Conservation (phyloP, 2,113 vertebrate genomes). For the Lophura nycthemera region DNA sequence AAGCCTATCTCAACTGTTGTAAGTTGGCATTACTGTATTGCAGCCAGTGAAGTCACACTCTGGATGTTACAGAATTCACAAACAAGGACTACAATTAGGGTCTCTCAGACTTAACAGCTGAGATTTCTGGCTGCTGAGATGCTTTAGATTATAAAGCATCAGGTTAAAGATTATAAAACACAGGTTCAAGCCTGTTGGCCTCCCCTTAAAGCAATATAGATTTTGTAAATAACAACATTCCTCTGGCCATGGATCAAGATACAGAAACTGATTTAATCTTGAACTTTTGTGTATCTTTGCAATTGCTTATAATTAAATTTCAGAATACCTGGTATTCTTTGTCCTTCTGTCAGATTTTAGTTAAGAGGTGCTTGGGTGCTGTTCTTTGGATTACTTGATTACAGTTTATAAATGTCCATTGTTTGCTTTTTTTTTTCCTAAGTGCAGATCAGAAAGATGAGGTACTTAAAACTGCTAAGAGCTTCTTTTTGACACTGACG, state of each 20-base stretch:
- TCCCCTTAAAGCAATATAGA: neutral
- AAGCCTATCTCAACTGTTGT: neutral
- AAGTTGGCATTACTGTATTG: neutral
- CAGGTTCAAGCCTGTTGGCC: neutral
- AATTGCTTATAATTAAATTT: neutral
- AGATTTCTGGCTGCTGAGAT: neutral
- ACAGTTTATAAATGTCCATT: neutral
- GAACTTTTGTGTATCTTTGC: neutral
- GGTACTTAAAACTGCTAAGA: neutral
- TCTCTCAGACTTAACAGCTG: neutral
- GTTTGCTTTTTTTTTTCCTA: neutral
- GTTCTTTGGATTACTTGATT: neutral
- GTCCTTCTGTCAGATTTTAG: neutral
- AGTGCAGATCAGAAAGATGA: neutral
- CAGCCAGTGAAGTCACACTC: neutral
- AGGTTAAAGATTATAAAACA: too few species aligned
- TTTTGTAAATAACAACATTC: constrained; percentile 18
- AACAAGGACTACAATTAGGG: neutral
- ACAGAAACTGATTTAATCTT: neutral
- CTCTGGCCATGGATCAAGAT: neutral
- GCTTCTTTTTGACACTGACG: neutral
- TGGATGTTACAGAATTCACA: neutral
- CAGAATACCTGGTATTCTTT: neutral
- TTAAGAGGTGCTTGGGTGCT: neutral
- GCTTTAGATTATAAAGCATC: constrained; percentile 2